Conservation (phyloP, 2,113 vertebrate genomes). For the Crotalus viridis region DNA sequence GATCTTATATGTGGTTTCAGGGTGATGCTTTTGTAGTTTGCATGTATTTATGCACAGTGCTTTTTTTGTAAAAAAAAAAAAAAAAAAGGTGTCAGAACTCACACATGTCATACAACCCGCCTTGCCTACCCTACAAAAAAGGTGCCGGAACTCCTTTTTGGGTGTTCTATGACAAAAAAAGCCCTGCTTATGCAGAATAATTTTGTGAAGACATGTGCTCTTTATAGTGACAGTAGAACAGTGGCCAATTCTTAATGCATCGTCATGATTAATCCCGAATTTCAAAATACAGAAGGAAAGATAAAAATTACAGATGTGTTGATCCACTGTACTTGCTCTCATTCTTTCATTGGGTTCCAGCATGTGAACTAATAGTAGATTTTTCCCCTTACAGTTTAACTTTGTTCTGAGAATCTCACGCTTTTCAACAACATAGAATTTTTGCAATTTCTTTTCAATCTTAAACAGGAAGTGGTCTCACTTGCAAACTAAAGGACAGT, state of each 20-base stretch:
- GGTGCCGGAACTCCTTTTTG: too few species aligned
- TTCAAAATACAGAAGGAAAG: not conserved
- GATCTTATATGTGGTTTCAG: not conserved
- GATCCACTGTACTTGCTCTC: not conserved
- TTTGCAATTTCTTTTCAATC: not conserved
- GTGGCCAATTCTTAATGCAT: not conserved
- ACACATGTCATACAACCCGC: too few species aligned
- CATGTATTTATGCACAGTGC: not conserved
- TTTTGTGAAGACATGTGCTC: not conserved
- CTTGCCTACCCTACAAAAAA: too few species aligned
- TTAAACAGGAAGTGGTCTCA: not conserved
- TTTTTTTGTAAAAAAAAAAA: too few species aligned
- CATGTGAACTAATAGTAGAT: not conserved
- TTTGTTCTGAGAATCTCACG: not conserved
- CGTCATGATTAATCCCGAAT: not conserved
- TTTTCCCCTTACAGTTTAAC: not conserved
- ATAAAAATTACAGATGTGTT: not conserved
- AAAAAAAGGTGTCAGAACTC: too few species aligned
- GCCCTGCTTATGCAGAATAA: not conserved
- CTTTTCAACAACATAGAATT: not conserved
- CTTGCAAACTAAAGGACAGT: conserved; percentile 3
- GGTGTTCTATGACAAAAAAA: too few species aligned
- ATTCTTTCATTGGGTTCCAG: not conserved
- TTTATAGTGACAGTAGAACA: not conserved
- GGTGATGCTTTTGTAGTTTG: not conserved